Conservation (phyloP, 2,888 invertebrate genomes). For the Cryptosula pallasiana region DNA sequence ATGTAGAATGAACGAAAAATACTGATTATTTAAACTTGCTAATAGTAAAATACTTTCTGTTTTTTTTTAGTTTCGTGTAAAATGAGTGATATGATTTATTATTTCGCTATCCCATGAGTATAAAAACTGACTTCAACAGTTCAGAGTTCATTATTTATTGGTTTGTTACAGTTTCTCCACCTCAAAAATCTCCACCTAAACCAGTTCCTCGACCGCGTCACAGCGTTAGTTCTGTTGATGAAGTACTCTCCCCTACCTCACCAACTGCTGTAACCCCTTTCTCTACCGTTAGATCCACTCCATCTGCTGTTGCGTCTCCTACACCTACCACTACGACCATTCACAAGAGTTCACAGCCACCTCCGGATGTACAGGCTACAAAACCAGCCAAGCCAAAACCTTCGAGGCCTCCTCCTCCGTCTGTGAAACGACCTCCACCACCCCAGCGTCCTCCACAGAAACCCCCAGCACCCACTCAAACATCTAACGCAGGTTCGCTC, state of each 20-base stretch:
- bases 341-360: not conserved
- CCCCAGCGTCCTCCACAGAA: not conserved
- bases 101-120: too few species aligned
- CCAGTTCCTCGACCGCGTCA: not conserved
- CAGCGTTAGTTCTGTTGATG: not conserved
- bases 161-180: too few species aligned
- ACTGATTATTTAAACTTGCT: too few species aligned
- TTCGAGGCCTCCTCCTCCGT: conserved; percentile 5
- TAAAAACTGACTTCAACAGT: too few species aligned
- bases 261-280: not conserved
- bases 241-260: not conserved
- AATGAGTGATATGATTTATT: too few species aligned
- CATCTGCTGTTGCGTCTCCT: not conserved
- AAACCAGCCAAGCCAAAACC: not conserved
- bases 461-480: not conserved
- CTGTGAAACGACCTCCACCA: conserved; percentile 17
- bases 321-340: not conserved
- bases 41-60: too few species aligned
- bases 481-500: too few species aligned
- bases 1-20: too few species aligned
- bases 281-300: not conserved
- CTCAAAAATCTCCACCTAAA: conserved; percentile 10
- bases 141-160: too few species aligned
- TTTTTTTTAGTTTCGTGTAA: too few species aligned
- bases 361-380: not conserved